These are phyloP conservation scores for Stegodyphus mimosarum DNA, from an alignment of 1,140 invertebrate genomes.

Conservation along the genomic window DNA sequence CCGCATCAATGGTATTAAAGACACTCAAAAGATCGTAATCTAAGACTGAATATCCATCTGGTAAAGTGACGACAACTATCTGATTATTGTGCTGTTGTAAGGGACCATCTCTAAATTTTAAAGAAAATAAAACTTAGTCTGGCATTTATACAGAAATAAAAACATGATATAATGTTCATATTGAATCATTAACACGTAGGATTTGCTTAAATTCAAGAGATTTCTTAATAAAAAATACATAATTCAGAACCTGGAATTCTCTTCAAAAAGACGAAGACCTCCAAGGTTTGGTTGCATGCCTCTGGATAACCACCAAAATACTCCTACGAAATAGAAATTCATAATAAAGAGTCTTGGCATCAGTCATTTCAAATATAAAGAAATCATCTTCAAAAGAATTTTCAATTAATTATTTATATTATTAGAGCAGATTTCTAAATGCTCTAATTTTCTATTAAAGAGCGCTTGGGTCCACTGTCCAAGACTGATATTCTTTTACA, in stretches of 20 bases:
- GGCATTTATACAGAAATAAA: background rate
- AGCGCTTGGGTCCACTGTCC: no score
- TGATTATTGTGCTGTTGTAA: slow-evolving; percentile 83
- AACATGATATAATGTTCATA: background rate
- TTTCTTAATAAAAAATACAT: background rate
- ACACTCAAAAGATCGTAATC: slow-evolving; percentile 87
- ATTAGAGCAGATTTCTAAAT: no score
- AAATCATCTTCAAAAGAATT: no score
- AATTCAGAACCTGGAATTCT: background rate
- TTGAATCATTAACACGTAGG: background rate
- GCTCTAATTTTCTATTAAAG: no score
- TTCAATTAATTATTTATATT: no score
- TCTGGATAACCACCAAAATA: slow-evolving; percentile 89
- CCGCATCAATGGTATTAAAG: slow-evolving; percentile 89
- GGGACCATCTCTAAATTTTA: slow-evolving; percentile 71
- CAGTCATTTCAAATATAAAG: no score
- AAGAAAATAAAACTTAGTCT: background rate
- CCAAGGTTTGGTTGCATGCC: slow-evolving; percentile 71
- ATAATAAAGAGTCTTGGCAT: no score
- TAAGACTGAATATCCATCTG: slow-evolving; percentile 82
- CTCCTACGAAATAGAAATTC: slow-evolving; percentile 73
- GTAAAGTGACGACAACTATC: slow-evolving; percentile 86
- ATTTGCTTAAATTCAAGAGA: background rate
- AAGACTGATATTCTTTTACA: no score
- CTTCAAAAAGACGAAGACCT: slow-evolving; percentile 79